A percentile compares a stretch with the other conserved stretches of the same genome.
Conservation (phyloP, 2,888 invertebrate species). For the Orthosia gothica region DNA sequence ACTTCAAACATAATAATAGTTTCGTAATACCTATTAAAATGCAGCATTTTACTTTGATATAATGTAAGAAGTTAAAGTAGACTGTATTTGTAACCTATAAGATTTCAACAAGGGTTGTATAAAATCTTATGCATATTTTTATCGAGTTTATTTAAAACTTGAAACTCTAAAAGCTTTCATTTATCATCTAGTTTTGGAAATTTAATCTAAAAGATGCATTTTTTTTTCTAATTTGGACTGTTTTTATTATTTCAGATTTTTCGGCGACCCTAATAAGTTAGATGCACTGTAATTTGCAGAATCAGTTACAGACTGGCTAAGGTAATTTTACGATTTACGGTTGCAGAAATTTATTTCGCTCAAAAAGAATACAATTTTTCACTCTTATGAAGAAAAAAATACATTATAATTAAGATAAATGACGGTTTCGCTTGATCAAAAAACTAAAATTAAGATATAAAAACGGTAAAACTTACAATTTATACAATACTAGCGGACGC, state of each 20-base stretch:
- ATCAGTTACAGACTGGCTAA: neutral
- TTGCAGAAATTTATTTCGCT: too few species aligned
- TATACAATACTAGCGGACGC: too few species aligned
- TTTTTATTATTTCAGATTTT: constrained; percentile 3
- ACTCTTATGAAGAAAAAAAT: too few species aligned
- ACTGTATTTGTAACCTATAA: constrained; percentile 2
- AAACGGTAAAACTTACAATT: too few species aligned
- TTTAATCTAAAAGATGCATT: neutral
- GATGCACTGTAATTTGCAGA: neutral
- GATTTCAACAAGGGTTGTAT: constrained; percentile 33
- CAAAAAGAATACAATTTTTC: too few species aligned
- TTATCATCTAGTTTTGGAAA: neutral
- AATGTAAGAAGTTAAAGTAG: constrained; percentile 34
- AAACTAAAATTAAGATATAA: too few species aligned
- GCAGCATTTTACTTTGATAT: constrained; percentile 23
- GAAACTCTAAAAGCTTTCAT: neutral
- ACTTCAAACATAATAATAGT: neutral
- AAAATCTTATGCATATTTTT: neutral
- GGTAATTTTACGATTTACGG: neutral
- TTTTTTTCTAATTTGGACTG: neutral
- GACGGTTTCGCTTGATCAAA: too few species aligned
- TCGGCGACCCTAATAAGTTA: rapidly evolving
- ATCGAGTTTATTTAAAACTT: constrained; percentile 28
- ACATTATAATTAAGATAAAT: too few species aligned
- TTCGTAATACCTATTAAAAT: constrained; percentile 3